Evolutionary conservation across 1,140 invertebrate genomes (phyloP).

Genomic region (Belonocnema kinseyi): DNA sequence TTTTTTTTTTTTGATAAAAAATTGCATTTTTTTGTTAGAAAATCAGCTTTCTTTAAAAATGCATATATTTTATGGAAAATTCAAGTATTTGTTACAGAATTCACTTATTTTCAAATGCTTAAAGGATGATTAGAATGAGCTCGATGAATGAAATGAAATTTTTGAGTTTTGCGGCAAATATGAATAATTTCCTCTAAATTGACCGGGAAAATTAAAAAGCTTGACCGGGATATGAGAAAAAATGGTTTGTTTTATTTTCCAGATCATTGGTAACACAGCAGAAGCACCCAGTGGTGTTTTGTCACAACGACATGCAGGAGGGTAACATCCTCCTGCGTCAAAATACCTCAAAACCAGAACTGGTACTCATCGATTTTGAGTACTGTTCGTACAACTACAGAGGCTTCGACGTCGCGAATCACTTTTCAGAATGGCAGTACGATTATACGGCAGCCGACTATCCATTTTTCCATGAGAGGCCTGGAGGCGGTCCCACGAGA

Average conservation of each 20-base stretch:
- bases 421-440: slow-evolving; percentile 96
- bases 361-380: slow-evolving; percentile 94
- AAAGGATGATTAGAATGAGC: too few species aligned
- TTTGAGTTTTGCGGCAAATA: too few species aligned
- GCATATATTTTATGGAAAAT: too few species aligned
- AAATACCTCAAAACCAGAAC: slow-evolving; percentile 78
- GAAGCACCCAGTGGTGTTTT: slow-evolving; percentile 94
- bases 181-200: too few species aligned
- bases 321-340: slow-evolving; percentile 83
- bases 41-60: too few species aligned
- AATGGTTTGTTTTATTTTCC: slow-evolving; percentile 35
- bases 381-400: slow-evolving; percentile 96
- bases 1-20: too few species aligned
- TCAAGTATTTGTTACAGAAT: too few species aligned
- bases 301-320: slow-evolving; percentile 98
- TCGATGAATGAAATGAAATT: too few species aligned
- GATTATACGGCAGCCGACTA: slow-evolving; percentile 88
- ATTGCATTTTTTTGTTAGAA: too few species aligned
- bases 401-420: slow-evolving; percentile 97
- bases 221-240: too few species aligned
- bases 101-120: too few species aligned
- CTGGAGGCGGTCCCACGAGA: slow-evolving; percentile 83
- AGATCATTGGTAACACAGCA: slow-evolving; percentile 70
- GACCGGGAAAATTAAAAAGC: too few species aligned
- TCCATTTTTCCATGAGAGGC: slow-evolving; percentile 86